Evolutionary conservation across 2,113 vertebrate species (phyloP), one percentile per base, ranked within the genome.

Genomic region (Bucco capensis): DNA sequence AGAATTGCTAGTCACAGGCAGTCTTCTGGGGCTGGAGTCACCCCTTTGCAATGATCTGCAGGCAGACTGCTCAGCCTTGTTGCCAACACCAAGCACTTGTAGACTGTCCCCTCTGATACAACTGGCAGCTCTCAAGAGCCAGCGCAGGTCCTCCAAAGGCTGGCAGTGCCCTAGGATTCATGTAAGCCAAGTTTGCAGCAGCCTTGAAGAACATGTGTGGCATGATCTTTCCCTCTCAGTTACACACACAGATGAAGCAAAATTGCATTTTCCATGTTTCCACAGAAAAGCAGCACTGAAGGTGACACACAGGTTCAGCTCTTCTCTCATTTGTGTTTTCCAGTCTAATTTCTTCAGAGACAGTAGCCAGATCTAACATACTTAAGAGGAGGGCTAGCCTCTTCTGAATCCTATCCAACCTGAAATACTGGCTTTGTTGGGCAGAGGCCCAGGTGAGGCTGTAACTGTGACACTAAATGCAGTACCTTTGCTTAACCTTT

Each of bases 391-490:
- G 88, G 90, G 92, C 61, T 94, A 95, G 94, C 93, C 96, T 94
- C 88, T 91, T 72, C 80, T 70, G 83, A 95, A 94, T 91, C 96
- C 93, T 23, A 97, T 94, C 95, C 67, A 91, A 98, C 97, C 97
- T 96, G 97, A 98, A 98, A 98, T 95, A 97, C 98, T 90, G 92
- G 97, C 96, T 98, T 90, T 90, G 91, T 83, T 93, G 94, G 93
- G 86, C 93, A 97, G 95, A 87, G 96, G 93, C 83, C 86, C 85
- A 95, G 93, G 95, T 81, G 86, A 74, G 81, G 69, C 73, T 82
- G 92, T 81, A 96, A 94, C 88, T 87, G 92, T 83, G 92, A 91
- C 50, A 76, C 80, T 86, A 87, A 58, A 27, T 51, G 60, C 73
- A 88, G 88, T 60, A 66, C 94, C 95, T 77, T 27, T 37, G 5